phyloP scores from a whole-genome alignment of 1,140 invertebrate species.

The Cotesia chilonis region DNA sequence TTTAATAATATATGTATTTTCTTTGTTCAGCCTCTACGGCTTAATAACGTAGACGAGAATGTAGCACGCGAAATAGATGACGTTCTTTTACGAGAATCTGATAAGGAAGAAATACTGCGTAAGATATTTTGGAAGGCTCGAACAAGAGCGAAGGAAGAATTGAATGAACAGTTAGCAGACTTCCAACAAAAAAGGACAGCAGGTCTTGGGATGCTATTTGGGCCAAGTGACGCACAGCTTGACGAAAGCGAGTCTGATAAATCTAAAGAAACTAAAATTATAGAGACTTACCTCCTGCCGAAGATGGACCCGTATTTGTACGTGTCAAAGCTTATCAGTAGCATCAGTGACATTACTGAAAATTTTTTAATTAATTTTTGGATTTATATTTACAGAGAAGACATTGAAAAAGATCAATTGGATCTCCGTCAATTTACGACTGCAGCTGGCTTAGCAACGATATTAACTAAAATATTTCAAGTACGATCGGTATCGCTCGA shows the following conservation, averaged over 20 bases:
- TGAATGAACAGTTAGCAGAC: constrained; percentile 86
- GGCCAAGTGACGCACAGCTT: constrained; percentile 83
- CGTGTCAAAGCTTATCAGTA: constrained; percentile 61
- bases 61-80: constrained; percentile 89
- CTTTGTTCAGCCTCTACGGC: constrained; percentile 76
- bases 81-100: constrained; percentile 79
- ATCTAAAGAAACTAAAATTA: constrained; percentile 78
- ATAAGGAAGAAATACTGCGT: constrained; percentile 88
- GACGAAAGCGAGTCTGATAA: constrained; percentile 85
- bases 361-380: constrained; percentile 22
- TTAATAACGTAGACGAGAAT: constrained; percentile 86
- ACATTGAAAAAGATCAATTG: constrained; percentile 75
- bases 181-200: constrained; percentile 90
- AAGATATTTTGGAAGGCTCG: constrained; percentile 89
- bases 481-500: constrained; percentile 72
- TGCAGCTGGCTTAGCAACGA: constrained; percentile 80
- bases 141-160: constrained; percentile 82
- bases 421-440: constrained; percentile 76
- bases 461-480: constrained; percentile 78
- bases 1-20: constrained; percentile 25
- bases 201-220: constrained; percentile 90
- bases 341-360: constrained; percentile 1
- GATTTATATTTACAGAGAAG: constrained; percentile 67
- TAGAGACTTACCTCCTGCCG: constrained; percentile 77
- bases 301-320: constrained; percentile 75